A percentile compares a stretch with the other conserved stretches of the same genome.
These are phyloP conservation scores for Hyperopisus bebe DNA, from an alignment of 2,113 vertebrate species.

Conservation along the genomic window DNA sequence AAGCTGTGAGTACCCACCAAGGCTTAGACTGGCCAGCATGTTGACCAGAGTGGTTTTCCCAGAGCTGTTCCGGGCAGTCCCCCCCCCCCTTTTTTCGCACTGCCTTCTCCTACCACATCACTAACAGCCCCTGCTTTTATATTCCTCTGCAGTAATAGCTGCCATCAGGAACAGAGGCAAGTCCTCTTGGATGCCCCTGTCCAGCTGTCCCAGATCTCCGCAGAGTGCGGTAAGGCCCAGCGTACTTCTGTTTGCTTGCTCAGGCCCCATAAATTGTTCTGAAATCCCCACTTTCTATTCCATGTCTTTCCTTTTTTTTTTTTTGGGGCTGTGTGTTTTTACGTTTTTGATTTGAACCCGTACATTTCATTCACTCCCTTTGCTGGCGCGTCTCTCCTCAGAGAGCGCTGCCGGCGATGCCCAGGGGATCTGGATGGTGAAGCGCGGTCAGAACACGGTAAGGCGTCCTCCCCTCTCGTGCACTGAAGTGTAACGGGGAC, in stretches of 20 bases:
- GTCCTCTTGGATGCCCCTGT: constrained; percentile 84
- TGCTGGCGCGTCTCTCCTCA: constrained; percentile 19
- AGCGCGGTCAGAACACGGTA: constrained; percentile 46
- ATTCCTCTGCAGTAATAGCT: constrained; percentile 45
- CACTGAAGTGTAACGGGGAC: background rate
- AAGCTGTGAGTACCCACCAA: constrained; percentile 66
- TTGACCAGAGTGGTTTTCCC: too few relatives aligned
- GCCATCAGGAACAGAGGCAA: constrained; percentile 55
- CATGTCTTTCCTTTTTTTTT: background rate
- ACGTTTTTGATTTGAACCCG: background rate
- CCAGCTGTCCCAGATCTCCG: constrained; percentile 86
- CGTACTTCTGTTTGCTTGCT: background rate
- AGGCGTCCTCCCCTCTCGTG: background rate
- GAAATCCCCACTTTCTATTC: background rate
- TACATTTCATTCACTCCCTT: background rate
- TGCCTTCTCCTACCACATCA: background rate
- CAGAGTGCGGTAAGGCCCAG: constrained; percentile 65
- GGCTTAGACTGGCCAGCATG: background rate
- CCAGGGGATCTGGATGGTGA: constrained; percentile 70
- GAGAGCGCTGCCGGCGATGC: constrained; percentile 42
- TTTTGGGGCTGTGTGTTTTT: background rate
- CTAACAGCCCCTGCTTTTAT: background rate
- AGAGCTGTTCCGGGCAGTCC: background rate
- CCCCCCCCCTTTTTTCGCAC: background rate
- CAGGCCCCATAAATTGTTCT: background rate